phyloP scores from a whole-genome alignment of 1,140 invertebrate genomes.

The Plodia interpunctella region DNA sequence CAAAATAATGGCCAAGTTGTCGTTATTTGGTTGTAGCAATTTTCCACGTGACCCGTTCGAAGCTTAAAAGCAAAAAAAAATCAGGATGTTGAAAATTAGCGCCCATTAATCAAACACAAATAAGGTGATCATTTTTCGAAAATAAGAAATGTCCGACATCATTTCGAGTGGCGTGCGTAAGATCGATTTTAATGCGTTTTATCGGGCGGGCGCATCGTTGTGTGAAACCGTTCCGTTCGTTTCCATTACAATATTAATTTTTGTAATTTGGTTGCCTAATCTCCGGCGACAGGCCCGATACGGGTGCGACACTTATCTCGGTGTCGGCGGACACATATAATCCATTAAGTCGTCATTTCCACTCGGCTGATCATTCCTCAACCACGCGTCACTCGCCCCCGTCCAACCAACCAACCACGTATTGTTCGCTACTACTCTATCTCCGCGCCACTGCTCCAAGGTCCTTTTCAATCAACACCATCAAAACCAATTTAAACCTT shows the following conservation, averaged over 20 bases:
- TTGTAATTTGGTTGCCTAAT: slow-evolving; percentile 70
- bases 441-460: slow-evolving; percentile 39
- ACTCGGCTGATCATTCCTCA: slow-evolving; percentile 70
- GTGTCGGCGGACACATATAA: slow-evolving; percentile 72
- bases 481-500: slow-evolving; percentile 39
- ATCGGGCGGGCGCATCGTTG: slow-evolving; percentile 44
- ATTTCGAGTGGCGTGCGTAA: slow-evolving; percentile 18
- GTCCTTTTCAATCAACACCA: slow-evolving; percentile 38
- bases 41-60: slow-evolving; percentile 4
- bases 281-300: slow-evolving; percentile 60
- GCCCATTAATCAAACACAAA: slow-evolving; percentile 1
- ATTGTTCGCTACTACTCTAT: slow-evolving; percentile 70
- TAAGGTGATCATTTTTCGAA: slow-evolving; percentile 8
- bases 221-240: slow-evolving; percentile 56
- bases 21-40: not conserved
- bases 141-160: slow-evolving; percentile 21
- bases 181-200: slow-evolving; percentile 34
- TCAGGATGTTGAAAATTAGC: slow-evolving; percentile 1
- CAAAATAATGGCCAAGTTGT: not conserved
- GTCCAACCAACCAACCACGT: slow-evolving; percentile 35
- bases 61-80: not conserved
- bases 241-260: slow-evolving; percentile 72
- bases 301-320: slow-evolving; percentile 69
- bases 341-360: slow-evolving; percentile 77
- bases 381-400: slow-evolving; percentile 65